These are phyloP conservation scores for Neogale vison DNA, from an alignment of 2,113 vertebrate species.

Conservation along the genomic window DNA sequence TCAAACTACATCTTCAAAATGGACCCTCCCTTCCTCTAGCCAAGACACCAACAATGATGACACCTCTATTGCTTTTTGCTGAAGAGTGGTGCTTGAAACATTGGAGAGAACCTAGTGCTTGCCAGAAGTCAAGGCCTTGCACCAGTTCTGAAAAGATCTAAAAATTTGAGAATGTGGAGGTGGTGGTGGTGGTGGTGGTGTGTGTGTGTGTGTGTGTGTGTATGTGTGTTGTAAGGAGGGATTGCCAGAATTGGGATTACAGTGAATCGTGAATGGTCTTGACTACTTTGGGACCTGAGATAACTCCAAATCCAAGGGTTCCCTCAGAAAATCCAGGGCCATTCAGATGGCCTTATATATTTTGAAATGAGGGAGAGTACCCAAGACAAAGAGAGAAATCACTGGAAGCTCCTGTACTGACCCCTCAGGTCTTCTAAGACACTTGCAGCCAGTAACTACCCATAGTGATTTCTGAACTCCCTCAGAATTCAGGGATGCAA, in stretches of 20 bases:
- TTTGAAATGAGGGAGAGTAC: neutral
- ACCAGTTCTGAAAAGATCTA: neutral
- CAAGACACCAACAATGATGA: neutral
- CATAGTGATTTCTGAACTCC: neutral
- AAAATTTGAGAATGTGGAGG: neutral
- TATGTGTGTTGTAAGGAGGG: neutral
- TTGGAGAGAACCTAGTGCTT: neutral
- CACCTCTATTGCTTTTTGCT: rapidly evolving
- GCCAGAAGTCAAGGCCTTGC: too few relatives aligned
- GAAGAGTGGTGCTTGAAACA: neutral
- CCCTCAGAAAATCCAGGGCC: neutral
- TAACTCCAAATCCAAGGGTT: neutral
- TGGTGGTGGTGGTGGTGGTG: neutral
- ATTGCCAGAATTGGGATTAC: neutral
- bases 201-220: neutral
- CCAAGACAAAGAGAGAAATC: neutral
- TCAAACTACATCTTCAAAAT: neutral
- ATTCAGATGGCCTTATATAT: neutral
- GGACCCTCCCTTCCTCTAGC: neutral
- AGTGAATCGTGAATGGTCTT: neutral
- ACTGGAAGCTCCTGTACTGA: neutral
- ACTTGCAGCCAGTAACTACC: rapidly evolving
- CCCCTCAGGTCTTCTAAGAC: neutral
- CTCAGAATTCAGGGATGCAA: neutral
- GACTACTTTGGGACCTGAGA: neutral